These are phyloP conservation scores for Petrocephalus zakoni DNA, from an alignment of 2,113 vertebrate genomes.

Conservation along the genomic window DNA sequence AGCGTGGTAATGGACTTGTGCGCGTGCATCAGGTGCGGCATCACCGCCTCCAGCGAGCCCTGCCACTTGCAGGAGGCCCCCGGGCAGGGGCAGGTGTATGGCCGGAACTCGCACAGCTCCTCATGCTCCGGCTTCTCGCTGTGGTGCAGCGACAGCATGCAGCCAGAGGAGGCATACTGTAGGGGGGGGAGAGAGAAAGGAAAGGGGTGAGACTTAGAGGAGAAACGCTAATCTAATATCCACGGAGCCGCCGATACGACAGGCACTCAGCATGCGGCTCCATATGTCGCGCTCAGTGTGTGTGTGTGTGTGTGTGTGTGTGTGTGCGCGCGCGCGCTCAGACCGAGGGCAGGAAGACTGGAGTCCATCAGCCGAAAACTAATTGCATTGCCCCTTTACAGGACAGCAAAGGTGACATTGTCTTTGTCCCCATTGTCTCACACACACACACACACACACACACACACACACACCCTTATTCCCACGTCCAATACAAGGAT, in stretches of 20 bases:
- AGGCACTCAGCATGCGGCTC: background rate
- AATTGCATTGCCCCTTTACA: slow-evolving; percentile 1
- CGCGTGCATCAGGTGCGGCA: slow-evolving; percentile 68
- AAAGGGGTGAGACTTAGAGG: background rate
- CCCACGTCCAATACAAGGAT: background rate
- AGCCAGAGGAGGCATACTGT: slow-evolving; percentile 60
- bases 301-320: slow-evolving; percentile 5
- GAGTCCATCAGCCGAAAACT: slow-evolving; percentile 1
- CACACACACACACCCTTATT: background rate
- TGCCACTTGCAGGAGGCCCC: slow-evolving; percentile 70
- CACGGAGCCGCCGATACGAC: background rate
- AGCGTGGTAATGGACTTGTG: slow-evolving; percentile 69
- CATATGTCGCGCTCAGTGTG: background rate
- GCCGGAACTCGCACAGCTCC: slow-evolving; percentile 65
- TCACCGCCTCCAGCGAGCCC: slow-evolving; percentile 64
- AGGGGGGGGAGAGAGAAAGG: background rate
- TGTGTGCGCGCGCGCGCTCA: background rate
- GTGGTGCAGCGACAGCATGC: slow-evolving; percentile 62
- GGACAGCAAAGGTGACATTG: background rate
- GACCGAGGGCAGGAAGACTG: background rate
- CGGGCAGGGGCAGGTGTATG: slow-evolving; percentile 67
- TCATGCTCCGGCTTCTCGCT: slow-evolving; percentile 65
- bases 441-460: slow-evolving; percentile 2
- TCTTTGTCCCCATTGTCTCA: background rate
- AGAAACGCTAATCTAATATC: slow-evolving; percentile 3